Base-by-base conservation (phyloP, 2,888 invertebrate species). In the Acleris literana region DNA sequence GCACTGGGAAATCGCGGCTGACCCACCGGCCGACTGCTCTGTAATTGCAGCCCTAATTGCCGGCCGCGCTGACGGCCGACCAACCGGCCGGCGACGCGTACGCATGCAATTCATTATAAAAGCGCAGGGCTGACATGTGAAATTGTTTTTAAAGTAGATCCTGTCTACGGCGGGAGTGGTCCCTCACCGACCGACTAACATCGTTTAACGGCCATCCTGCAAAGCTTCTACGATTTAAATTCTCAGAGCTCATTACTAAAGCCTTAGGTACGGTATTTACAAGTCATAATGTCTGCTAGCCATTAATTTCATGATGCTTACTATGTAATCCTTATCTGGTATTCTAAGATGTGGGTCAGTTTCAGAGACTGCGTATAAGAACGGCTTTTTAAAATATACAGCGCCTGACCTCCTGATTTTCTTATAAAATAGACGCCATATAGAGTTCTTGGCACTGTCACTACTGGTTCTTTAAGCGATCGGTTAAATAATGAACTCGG, bases 21-120 rank as follows among this genome's bases (percentile, higher is more conserved):
- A 91, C 91, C 91, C 87, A 90, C 83, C 90, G 85, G 84, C 87
- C 86, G 86, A 86, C 78, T 86, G 83, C 83, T 78, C 74, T 81
- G 85, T 89, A 87, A 90, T 91, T 90, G 88, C 87, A 80, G 80
- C 85, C 90, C 91, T 90, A 88, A 88, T 90, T 90, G 88, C 86
- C 65, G 73, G 58, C 59, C 76, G 74, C 77, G 71, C 77, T 74
- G 84, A 81, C 80, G 81, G 79, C 80, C 83, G 87, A 84, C 79
- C 80, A 81, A 80, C 81, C 59, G 60, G 66, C 59, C 61, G 49
- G 64, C 53, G 56, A 60, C 71, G 82, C 85, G 81, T 83, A 83
- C 82, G 82, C 84, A 86, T 86, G 86, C 88, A 85, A 88, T 88
- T 87, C 85, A 88, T 86, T 87, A 87, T 76, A 72, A 76, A 72